Percentiles rank a stretch among this genome's conserved stretches.
Evolutionary conservation across 2,888 invertebrate species (phyloP).

Genomic region (Aproaerema taeniolella): DNA sequence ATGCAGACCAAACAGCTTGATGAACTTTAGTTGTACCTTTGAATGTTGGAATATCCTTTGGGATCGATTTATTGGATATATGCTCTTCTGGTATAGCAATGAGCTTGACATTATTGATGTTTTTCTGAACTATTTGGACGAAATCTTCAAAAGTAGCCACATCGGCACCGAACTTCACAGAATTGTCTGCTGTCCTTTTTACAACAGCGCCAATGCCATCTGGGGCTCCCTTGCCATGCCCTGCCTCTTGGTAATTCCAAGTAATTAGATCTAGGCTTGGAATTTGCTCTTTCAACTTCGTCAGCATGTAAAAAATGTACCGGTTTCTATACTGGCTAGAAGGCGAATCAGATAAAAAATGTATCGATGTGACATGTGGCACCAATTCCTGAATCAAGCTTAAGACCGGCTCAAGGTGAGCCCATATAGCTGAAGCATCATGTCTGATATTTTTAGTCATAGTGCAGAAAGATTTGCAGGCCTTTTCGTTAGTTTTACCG

Average conservation of each 20-base stretch:
- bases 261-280: neutral
- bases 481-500: neutral
- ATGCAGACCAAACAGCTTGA: too few species aligned
- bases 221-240: conserved; percentile 9
- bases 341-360: conserved; percentile 7
- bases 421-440: conserved; percentile 5
- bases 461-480: conserved; percentile 3
- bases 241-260: conserved; percentile 7
- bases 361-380: neutral
- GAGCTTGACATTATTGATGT: neutral
- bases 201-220: conserved; percentile 3
- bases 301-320: conserved; percentile 4
- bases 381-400: neutral
- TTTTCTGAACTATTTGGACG: neutral
- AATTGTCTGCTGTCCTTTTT: neutral
- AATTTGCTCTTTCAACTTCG: neutral
- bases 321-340: conserved; percentile 5
- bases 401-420: conserved; percentile 1
- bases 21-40: conserved; percentile 20
- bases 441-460: conserved; percentile 1
- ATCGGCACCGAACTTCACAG: neutral
- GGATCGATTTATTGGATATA: neutral
- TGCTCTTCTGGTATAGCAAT: neutral
- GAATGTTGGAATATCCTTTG: neutral
- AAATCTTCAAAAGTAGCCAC: neutral